Conservation (phyloP, 2,888 invertebrate species). For the Pycnomerus fuliginosus region DNA sequence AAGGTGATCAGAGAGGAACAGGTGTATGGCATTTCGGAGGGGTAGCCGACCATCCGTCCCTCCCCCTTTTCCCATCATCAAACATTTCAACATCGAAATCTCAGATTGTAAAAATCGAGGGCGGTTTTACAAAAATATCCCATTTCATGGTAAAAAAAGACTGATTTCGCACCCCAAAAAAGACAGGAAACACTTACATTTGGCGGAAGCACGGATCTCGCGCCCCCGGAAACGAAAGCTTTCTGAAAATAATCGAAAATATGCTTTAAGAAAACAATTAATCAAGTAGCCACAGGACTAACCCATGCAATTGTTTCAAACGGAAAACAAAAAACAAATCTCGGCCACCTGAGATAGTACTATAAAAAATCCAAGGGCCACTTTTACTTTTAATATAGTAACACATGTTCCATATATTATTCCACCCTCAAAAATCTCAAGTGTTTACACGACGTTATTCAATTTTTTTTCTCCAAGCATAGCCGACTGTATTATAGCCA, state of each 20-base stretch:
- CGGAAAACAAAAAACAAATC: too few species aligned
- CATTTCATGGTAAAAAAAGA: slow-evolving; percentile 44
- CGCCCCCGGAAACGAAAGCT: neutral
- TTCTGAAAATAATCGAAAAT: too few species aligned
- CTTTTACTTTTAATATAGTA: slow-evolving; percentile 18
- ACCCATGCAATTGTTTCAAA: too few species aligned
- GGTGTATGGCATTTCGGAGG: slow-evolving; percentile 28
- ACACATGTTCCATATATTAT: slow-evolving; percentile 36
- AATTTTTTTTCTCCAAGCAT: too few species aligned
- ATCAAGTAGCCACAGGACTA: too few species aligned
- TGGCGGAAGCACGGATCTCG: slow-evolving; percentile 34
- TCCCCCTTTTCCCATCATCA: slow-evolving; percentile 28
- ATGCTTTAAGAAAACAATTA: too few species aligned
- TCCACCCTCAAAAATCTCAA: slow-evolving; percentile 36
- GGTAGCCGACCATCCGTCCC: slow-evolving; percentile 4
- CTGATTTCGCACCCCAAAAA: slow-evolving; percentile 45
- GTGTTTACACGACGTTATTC: slow-evolving; percentile 31
- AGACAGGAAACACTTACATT: slow-evolving; percentile 40
- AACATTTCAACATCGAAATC: too few species aligned
- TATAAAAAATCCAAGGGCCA: slow-evolving; percentile 14
- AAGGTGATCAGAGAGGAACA: slow-evolving; percentile 34
- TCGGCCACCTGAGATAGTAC: too few species aligned
- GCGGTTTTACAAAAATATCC: slow-evolving; percentile 43
- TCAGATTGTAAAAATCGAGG: slow-evolving; percentile 29
- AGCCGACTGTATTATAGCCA: slow-evolving; percentile 12